A percentile compares a stretch with the other conserved stretches of the same genome.
These are phyloP conservation scores for Ramphastos sulfuratus DNA, from an alignment of 2,113 vertebrate genomes.

Conservation along the genomic window DNA sequence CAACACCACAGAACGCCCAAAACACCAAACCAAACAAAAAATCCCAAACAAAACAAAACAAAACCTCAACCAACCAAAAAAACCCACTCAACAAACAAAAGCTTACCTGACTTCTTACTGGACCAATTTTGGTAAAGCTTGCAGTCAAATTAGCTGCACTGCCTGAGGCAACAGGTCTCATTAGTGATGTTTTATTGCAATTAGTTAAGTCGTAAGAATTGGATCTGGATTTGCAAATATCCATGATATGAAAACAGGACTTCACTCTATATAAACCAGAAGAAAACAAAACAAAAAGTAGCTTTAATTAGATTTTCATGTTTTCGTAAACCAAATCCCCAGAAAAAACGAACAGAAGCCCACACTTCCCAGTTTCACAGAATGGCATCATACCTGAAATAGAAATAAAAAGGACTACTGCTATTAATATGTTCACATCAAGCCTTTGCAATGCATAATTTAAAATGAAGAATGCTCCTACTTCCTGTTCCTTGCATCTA, in stretches of 20 bases:
- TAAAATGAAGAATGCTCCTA: neutral
- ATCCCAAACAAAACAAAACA: neutral
- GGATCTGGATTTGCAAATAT: slow-evolving; percentile 90
- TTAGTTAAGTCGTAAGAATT: slow-evolving; percentile 83
- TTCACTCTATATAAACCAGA: slow-evolving; percentile 82
- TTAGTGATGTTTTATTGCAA: slow-evolving; percentile 88
- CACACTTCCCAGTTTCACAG: neutral
- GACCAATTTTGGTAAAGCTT: slow-evolving; percentile 89
- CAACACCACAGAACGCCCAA: neutral
- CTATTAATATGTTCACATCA: neutral
- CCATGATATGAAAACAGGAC: slow-evolving; percentile 99
- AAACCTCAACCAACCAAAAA: neutral
- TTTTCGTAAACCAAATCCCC: neutral
- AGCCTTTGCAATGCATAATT: neutral
- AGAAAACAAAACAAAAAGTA: neutral
- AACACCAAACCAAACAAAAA: neutral
- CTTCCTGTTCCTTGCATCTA: neutral
- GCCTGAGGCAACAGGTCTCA: slow-evolving; percentile 85
- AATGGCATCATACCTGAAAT: neutral
- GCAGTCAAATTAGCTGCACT: slow-evolving; percentile 81
- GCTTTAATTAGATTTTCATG: neutral
- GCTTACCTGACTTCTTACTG: slow-evolving; percentile 89
- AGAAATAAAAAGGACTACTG: neutral
- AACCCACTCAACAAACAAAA: too few relatives aligned
- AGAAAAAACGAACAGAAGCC: neutral